Base-by-base conservation (phyloP, 2,888 invertebrate genomes). In the Zele albiditarsus region DNA sequence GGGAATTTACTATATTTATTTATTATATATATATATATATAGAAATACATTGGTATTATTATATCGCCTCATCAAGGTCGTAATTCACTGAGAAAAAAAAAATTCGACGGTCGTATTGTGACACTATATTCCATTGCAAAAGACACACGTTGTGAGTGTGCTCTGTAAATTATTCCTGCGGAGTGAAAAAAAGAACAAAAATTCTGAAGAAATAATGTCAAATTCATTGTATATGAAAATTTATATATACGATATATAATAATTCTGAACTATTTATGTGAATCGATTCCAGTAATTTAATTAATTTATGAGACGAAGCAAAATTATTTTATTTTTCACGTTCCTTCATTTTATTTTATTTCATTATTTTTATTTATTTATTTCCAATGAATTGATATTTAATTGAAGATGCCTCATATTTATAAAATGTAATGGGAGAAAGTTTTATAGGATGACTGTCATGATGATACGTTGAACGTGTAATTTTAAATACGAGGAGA, bases 51-150 rank as follows among this genome's bases (percentile, higher is more conserved):
- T 46, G 4, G 16, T 10, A 46, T 46, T 46, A 46, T 46, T 46
- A 46, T 46, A 46, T 20, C 57, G 27, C 20, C 49, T 23, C 62
- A 71, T 71, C 74, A 74, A 74, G 74, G 74, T 74, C 74, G 70
- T 57, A 33, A 58, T 58, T 74, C 23, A 57, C 62, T 33, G 42
- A 68, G 53, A 28, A 38, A 73, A 53, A 57, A 42, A 57, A 66
- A 49, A 74, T 74, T 74, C 74, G 62, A 74, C 70, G 74, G 70
- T 70, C 74, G 74, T 38, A 71, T 75, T 75, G 75, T 71, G 71
- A 75, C 71, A 75, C 67, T 62, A n/a, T n/a, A 28, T 74, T 27
- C 46, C 57, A 62, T 75, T 75, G 75, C 75, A 75, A 71, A 75
- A 75, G 71, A 71, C 66, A 49, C 33, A 31, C 25, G 53, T n/a